Percentiles rank a stretch among this genome's conserved stretches.
These are phyloP conservation scores for Siniperca undulata DNA, from an alignment of 2,797 vertebrate genomes.

Conservation along the genomic window DNA sequence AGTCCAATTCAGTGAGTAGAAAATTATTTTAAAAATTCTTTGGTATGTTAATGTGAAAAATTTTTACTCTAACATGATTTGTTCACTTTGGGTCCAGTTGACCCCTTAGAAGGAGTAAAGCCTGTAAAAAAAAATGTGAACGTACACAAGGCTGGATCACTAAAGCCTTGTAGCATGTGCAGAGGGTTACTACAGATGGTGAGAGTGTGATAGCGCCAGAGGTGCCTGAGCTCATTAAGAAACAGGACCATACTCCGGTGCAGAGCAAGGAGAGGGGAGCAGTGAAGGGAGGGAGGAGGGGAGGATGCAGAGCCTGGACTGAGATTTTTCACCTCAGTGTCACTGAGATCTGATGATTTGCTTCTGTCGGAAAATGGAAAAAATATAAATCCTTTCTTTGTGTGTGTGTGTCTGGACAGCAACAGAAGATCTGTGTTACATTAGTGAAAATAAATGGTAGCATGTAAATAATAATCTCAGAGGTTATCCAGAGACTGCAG, in stretches of 20 bases:
- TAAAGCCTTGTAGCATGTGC: constrained; percentile 62
- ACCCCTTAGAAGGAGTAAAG: neutral
- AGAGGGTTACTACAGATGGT: constrained; percentile 72
- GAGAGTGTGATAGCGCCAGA: constrained; percentile 68
- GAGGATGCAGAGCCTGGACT: constrained; percentile 45
- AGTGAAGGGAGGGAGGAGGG: neutral
- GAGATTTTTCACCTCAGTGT: constrained; percentile 59
- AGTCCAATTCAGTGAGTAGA: neutral
- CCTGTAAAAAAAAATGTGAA: constrained; percentile 15
- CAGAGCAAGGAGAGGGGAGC: constrained; percentile 69
- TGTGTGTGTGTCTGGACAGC: constrained; percentile 20
- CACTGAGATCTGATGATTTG: constrained; percentile 38
- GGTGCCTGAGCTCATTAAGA: constrained; percentile 85
- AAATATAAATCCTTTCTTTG: constrained; percentile 29
- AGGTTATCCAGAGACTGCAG: constrained; percentile 36
- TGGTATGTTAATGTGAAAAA: neutral
- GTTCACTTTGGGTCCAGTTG: constrained; percentile 4
- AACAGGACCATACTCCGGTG: constrained; percentile 84
- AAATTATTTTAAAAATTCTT: neutral
- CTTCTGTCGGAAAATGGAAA: neutral
- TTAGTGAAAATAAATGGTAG: constrained; percentile 18
- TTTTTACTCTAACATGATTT: neutral
- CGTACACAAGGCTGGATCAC: constrained; percentile 54
- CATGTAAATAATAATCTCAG: constrained; percentile 29
- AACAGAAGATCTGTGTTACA: constrained; percentile 6